phyloP scores from a whole-genome alignment of 2,797 vertebrate species.

The Pelochelys cantorii region DNA sequence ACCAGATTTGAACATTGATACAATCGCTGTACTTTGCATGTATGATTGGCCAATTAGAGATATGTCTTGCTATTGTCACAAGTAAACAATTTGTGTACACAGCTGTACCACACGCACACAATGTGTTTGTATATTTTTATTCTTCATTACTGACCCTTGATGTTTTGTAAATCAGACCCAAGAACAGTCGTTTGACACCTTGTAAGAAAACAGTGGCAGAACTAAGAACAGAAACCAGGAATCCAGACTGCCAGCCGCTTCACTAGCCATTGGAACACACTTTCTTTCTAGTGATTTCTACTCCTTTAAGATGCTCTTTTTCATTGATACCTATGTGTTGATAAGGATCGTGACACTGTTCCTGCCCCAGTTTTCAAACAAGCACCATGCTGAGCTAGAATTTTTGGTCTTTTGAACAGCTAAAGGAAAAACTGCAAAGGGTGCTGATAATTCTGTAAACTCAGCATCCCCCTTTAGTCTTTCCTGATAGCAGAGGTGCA shows the following conservation, averaged over 20 bases:
- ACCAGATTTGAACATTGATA: neutral
- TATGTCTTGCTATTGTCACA: neutral
- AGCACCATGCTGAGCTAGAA: neutral
- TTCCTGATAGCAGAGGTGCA: neutral
- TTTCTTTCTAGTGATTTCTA: neutral
- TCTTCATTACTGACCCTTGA: neutral
- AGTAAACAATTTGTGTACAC: neutral
- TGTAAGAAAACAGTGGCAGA: fast-evolving
- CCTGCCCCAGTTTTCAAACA: neutral
- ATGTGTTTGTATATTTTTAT: neutral
- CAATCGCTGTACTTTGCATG: neutral
- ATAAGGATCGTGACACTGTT: neutral
- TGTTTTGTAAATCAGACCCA: neutral
- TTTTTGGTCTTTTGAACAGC: neutral
- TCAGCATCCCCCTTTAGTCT: neutral
- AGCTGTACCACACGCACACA: neutral
- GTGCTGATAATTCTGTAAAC: neutral
- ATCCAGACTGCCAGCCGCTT: neutral
- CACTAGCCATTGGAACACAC: neutral
- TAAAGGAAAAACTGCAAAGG: neutral
- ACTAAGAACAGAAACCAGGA: neutral
- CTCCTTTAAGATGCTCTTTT: neutral
- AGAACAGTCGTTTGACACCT: neutral
- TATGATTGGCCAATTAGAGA: neutral
- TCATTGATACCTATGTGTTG: neutral